Base-by-base conservation (phyloP, 1,140 invertebrate species). In the Euwallacea similis region DNA sequence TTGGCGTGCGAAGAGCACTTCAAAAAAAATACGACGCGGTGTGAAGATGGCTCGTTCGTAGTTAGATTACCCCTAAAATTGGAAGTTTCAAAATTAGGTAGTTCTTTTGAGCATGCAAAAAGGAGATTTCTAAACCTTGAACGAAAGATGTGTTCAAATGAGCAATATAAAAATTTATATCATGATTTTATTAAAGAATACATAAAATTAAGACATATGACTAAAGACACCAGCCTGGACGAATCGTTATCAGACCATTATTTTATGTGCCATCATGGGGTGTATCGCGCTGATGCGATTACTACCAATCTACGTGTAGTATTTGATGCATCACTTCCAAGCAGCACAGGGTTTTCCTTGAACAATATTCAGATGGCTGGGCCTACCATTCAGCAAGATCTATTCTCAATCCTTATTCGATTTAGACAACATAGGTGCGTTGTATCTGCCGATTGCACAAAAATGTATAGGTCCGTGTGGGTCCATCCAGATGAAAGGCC, bases 381-480 rank as follows among this genome's bases (percentile, higher is more conserved):
- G 0, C 76, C 80, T 16, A 78, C 58, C 7, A 69, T 81, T 43
- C 80, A 81, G 69, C 56, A 79, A 6, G 81, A 85, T 58, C 58
- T 85, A 13, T 43, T 67, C 3, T 58, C 58, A n/a, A 69, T 61
- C 15, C n/a, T 69, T 21, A 79, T 70, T 73, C 74, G 82, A 54
- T 84, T 83, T 79, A 50, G 83, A 59, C 69, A 64, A 47, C 77
- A 82, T 71, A 73, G 53, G n/a, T 70, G 80, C 61, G 80, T 79
- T 21, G 71, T 85, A n/a, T 69, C 75, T 13, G 78, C 78, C 6
- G 84, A 85, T 66, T 77, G 83, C 10, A 71, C 66, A 33, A 81
- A 83, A 74, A 83, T 82, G 77, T 84, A 82, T 66, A 64, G 79
- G 9, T 77, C 80, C 66, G 76, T 83, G 0, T 15, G 72, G 41